Percentiles rank a stretch among this genome's conserved stretches.
Conservation (phyloP, 2,113 vertebrate genomes). For the Plectropomus leopardus region DNA sequence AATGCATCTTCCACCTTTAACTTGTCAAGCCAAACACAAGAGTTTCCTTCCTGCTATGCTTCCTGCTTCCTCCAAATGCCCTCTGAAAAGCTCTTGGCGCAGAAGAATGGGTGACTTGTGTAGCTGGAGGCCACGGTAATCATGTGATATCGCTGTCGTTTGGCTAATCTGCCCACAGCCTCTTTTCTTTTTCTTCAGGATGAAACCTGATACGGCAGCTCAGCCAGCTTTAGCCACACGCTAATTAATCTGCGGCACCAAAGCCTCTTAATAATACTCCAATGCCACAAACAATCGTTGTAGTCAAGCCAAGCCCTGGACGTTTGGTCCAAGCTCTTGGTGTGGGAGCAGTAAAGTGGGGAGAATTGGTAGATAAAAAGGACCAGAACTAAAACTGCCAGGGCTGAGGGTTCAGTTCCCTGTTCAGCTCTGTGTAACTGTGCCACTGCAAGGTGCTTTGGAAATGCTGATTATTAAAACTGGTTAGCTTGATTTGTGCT, state of each 20-base stretch:
- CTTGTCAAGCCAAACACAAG: neutral
- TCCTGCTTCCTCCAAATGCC: neutral
- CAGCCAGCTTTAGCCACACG: constrained; percentile 67
- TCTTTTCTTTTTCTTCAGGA: constrained; percentile 57
- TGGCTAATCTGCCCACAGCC: constrained; percentile 65
- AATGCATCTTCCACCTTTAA: neutral
- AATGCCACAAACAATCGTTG: constrained; percentile 44
- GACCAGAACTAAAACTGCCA: neutral
- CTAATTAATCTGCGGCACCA: constrained; percentile 74
- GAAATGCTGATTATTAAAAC: constrained; percentile 2
- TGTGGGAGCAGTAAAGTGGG: constrained; percentile 8
- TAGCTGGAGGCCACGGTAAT: constrained; percentile 18
- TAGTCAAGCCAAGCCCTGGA: constrained; percentile 21
- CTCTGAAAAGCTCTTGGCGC: constrained; percentile 29
- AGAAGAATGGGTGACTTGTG: constrained; percentile 49
- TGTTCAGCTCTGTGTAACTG: neutral
- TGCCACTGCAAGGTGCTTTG: constrained; percentile 14
- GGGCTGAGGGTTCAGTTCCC: neutral
- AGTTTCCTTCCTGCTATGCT: constrained; percentile 12
- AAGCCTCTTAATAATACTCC: constrained; percentile 68
- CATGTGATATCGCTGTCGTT: constrained; percentile 66
- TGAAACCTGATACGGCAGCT: constrained; percentile 73
- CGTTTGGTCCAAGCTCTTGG: constrained; percentile 26
- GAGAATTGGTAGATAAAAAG: neutral
- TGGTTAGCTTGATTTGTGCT: constrained; percentile 19